Evolutionary conservation across 1,140 invertebrate species (phyloP).

Genomic region (Dreissena rostriformis): DNA sequence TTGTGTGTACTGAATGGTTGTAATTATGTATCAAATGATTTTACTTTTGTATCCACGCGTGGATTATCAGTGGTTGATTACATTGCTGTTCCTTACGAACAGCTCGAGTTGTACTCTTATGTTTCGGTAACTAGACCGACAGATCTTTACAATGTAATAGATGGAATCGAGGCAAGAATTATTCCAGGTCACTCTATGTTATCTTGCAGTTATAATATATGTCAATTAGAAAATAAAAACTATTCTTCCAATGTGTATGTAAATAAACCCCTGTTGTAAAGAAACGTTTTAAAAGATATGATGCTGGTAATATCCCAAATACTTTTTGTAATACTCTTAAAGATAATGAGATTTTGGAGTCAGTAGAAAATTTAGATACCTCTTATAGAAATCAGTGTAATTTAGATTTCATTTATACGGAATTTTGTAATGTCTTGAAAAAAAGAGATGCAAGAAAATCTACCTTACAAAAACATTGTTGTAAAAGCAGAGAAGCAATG

Average conservation of each 20-base stretch:
- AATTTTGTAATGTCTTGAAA: not conserved
- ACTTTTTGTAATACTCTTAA: too few species aligned
- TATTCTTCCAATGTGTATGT: too few species aligned
- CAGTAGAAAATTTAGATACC: too few species aligned
- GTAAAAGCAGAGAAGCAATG: not conserved
- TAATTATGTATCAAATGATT: constrained; percentile 3
- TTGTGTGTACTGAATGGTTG: not conserved
- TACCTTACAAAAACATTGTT: not conserved
- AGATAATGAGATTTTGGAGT: too few species aligned
- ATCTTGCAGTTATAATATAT: not conserved
- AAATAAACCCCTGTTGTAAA: too few species aligned
- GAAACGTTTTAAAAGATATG: too few species aligned
- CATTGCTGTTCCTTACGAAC: constrained; percentile 8
- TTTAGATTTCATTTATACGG: too few species aligned
- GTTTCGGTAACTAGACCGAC: not conserved
- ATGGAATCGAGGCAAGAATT: not conserved
- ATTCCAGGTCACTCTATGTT: too few species aligned
- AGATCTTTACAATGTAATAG: not conserved
- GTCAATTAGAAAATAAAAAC: not conserved
- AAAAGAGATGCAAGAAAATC: constrained; percentile 1
- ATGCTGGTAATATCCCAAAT: too few species aligned
- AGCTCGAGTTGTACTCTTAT: not conserved
- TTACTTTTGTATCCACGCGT: not conserved
- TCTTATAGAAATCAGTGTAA: too few species aligned
- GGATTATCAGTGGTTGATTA: constrained; percentile 9